Evolutionary conservation across 2,113 vertebrate species (phyloP).

Genomic region (Meriones unguiculatus): DNA sequence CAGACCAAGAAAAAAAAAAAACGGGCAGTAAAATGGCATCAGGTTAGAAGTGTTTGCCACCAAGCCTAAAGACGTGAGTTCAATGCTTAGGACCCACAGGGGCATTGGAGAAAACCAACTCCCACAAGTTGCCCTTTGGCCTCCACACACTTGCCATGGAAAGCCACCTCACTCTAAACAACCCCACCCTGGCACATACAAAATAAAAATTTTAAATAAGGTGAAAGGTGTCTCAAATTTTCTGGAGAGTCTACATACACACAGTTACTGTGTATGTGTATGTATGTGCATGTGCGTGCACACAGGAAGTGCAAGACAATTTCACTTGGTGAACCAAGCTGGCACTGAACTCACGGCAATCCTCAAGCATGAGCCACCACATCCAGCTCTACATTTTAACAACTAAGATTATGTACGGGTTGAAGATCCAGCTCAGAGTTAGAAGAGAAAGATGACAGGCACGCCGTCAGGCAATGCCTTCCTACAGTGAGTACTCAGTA

Average conservation of each 20-base stretch:
- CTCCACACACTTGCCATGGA: neutral
- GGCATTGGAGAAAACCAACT: neutral
- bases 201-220: slow-evolving; percentile 2
- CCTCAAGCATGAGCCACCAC: neutral
- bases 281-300: neutral
- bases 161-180: neutral
- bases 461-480: neutral
- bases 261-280: neutral
- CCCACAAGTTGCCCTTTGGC: neutral
- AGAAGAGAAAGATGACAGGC: neutral
- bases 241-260: neutral
- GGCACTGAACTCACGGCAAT: neutral
- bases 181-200: neutral
- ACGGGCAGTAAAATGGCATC: neutral
- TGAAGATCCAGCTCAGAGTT: neutral
- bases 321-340: neutral
- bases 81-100: neutral
- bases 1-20: slow-evolving; percentile 20
- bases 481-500: neutral
- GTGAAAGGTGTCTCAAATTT: slow-evolving; percentile 1
- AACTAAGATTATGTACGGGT: slow-evolving; percentile 51
- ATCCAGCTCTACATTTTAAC: slow-evolving; percentile 17
- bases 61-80: neutral
- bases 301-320: neutral
- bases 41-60: neutral